Evolutionary conservation across 2,797 vertebrate genomes (phyloP), one percentile per base, ranked within the genome.

Genomic region (Coreius guichenoti): DNA sequence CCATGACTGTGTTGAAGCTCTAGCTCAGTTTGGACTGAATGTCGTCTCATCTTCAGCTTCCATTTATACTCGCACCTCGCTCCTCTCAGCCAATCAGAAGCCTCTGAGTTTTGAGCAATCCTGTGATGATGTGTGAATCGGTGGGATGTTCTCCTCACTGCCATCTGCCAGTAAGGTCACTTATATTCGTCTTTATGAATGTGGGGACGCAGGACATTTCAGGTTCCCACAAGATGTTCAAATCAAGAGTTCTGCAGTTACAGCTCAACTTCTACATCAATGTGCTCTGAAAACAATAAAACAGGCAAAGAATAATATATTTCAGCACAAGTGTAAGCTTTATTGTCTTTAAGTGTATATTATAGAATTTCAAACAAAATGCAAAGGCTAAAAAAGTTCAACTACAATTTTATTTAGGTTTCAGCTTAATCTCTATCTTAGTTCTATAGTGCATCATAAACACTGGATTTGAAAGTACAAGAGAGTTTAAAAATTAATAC

Each of bases 131-230:
- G 80, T 82, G 58, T 87, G 91, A 90, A 93, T 92, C 93, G 94
- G 93, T 94, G 94, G 94, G 91, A 91, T 87, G 88, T 90, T 93
- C 91, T 90, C 89, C 77, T 90, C 78, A 19, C 70, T 80, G 86
- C 86, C 91, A 90, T 88, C 86, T 92, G 90, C 89, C 91, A 91
- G 70, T 5, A 80, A 90, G 92, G 91, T 94, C 92, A 92, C 63
- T 77, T 6, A 68, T 69, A 69, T 77, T 77, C 82, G 43, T 77
- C 47, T 56, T 65, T 67, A 23, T 68, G 82, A 83, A 67, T 65
- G 82, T 83, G 72, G 73, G 72, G 61, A 67, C 13, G 31, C 29
- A 1, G 45, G 82, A 75, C 21, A 47, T 26, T 56, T 43, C 31
- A 43, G 16, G 47, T 84, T 84, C 82, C 74, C 82, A 84, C 73